Percentiles rank a stretch among this genome's conserved stretches.
phyloP scores from a whole-genome alignment of 2,797 vertebrate genomes.

The Geotria australis region DNA sequence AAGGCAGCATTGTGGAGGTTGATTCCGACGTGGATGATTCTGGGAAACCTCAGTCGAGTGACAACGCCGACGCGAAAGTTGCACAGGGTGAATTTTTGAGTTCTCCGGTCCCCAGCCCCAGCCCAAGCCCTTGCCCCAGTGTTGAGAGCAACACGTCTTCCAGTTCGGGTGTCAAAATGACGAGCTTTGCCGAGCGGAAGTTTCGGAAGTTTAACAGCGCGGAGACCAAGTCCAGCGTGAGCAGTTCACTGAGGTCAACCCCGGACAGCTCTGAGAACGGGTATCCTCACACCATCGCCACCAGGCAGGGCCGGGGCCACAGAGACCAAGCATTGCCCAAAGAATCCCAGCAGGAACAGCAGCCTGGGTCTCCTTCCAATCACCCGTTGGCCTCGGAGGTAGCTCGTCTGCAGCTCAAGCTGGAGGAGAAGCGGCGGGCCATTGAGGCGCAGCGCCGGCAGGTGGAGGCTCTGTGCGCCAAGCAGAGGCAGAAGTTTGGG shows the following conservation, averaged over 20 bases:
- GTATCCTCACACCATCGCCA: constrained; percentile 50
- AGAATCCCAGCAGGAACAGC: background rate
- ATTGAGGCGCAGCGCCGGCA: constrained; percentile 97
- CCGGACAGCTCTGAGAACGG: constrained; percentile 62
- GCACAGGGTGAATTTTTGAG: background rate
- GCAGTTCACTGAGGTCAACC: constrained; percentile 63
- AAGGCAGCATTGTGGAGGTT: background rate
- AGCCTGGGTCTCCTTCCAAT: constrained; percentile 34
- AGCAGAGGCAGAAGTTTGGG: constrained; percentile 75
- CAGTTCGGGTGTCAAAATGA: constrained; percentile 48
- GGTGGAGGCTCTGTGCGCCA: constrained; percentile 72
- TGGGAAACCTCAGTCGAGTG: too few relatives aligned
- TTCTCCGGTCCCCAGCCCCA: constrained; percentile 24
- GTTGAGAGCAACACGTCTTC: constrained; percentile 38
- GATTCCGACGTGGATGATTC: background rate
- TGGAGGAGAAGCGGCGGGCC: constrained; percentile 81
- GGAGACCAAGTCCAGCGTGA: constrained; percentile 39
- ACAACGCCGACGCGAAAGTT: too few relatives aligned
- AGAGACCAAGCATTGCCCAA: too few relatives aligned
- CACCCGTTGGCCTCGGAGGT: constrained; percentile 85
- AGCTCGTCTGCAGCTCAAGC: constrained; percentile 67
- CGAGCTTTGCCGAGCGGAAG: constrained; percentile 90
- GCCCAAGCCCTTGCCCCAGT: background rate
- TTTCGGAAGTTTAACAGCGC: constrained; percentile 42
- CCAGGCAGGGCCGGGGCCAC: constrained; percentile 55